Evolutionary conservation across 2,113 vertebrate genomes (phyloP), one percentile per base, ranked within the genome.

Genomic region (Coptodon bakossiorum): DNA sequence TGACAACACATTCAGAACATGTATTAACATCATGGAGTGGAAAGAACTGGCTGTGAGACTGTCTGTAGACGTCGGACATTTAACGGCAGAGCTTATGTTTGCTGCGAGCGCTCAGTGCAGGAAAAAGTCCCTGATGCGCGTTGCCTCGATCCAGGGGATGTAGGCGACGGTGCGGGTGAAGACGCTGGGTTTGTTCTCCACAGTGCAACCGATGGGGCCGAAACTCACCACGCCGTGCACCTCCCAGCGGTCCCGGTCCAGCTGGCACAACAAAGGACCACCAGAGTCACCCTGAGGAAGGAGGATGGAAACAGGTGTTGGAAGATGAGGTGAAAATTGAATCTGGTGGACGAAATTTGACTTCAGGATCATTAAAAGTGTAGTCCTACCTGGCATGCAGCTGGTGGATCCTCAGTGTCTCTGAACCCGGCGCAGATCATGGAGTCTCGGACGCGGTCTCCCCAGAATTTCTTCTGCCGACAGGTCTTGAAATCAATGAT

Each of bases 161-260:
- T 97, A 98, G 38, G 96, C 90, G 6, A 92, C 93, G 36, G 96
- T 97, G 84, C 96, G 96, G 73, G 97, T 97, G 92, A 98, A 98
- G 6, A 98, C 97, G 3, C 97, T 98, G 87, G 97, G 97, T 68
- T 98, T 97, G 94, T 97, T 97, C 92, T 97, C 96, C 85, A 97
- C 97, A 1, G 96, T 96, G 94, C 97, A 98, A 89, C 97, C 97
- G 48, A 97, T 96, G 3, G 97, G 97, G 7, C 97, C 97, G 19
- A 98, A 98, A 87, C 97, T 98, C 80, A 97, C 97, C 85, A 98
- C 93, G 2, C 97, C 97, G n/a, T 96, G 97, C n/a, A 98, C 97
- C 92, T 97, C 97, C 97, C 97, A 98, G 24, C 94, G 95, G 81
- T 97, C 96, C 12, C 56, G 94, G 3, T 91, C 94, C 83, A 93